phyloP scores from a whole-genome alignment of 1,140 invertebrate genomes.

The Sminthurides bifidus region DNA sequence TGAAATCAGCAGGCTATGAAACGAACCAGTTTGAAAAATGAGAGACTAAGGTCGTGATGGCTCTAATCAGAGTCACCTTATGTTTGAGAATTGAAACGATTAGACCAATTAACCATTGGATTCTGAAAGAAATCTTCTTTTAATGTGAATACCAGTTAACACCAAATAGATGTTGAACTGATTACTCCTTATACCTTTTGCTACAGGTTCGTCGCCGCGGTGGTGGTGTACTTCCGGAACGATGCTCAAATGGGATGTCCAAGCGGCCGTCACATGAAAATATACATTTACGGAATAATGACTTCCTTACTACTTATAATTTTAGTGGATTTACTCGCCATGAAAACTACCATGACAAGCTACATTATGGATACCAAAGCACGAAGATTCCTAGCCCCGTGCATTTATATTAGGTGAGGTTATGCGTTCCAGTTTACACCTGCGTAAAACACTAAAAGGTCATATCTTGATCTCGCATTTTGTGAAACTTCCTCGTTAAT shows the following conservation, averaged over 20 bases:
- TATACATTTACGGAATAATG: constrained; percentile 32
- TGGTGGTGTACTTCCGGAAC: constrained; percentile 20
- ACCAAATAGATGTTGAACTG: not conserved
- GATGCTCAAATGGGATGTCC: constrained; percentile 22
- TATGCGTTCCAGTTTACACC: no score
- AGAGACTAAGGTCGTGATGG: not conserved
- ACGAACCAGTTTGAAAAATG: no score
- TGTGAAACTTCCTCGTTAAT: no score
- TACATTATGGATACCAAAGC: constrained; percentile 36
- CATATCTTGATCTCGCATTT: no score
- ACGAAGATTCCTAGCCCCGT: constrained; percentile 34
- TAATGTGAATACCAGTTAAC: not conserved
- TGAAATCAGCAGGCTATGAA: no score
- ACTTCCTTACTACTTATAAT: constrained; percentile 34
- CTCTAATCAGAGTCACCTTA: not conserved
- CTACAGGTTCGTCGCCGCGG: constrained; percentile 19
- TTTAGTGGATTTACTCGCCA: constrained; percentile 32
- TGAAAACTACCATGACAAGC: constrained; percentile 36
- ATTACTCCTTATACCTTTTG: not conserved
- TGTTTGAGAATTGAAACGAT: not conserved
- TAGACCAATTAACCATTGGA: not conserved
- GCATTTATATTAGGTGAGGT: constrained; percentile 36
- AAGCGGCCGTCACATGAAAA: constrained; percentile 23
- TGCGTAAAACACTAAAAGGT: no score
- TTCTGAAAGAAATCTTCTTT: not conserved